These are phyloP conservation scores for Idaea straminata DNA, from an alignment of 2,888 invertebrate species.

Conservation along the genomic window DNA sequence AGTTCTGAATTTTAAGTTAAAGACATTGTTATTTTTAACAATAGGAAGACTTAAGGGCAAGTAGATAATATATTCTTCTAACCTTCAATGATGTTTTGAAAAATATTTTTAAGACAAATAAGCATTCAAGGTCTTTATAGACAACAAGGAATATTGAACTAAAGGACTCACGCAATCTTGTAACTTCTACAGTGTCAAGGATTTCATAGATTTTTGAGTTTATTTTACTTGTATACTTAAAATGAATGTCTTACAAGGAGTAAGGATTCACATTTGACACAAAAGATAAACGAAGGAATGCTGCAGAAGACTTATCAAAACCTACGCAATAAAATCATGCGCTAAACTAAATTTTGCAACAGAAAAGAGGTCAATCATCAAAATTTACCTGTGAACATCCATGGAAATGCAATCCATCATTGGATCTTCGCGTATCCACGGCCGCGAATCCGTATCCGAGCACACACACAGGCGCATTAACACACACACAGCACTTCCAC, in stretches of 20 bases:
- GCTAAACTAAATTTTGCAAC: conserved; percentile 38
- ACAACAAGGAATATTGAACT: conserved; percentile 50
- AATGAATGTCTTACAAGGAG: conserved; percentile 39
- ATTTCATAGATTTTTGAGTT: conserved; percentile 50
- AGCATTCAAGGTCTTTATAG: conserved; percentile 52
- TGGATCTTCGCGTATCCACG: conserved; percentile 68
- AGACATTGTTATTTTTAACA: conserved; percentile 1
- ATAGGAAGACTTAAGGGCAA: conserved; percentile 6
- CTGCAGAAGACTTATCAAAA: conserved; percentile 23
- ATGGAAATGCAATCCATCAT: conserved; percentile 79
- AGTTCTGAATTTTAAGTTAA: conserved; percentile 4
- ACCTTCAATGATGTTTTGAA: conserved; percentile 46
- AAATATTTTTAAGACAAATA: conserved; percentile 52
- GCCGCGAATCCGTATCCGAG: conserved; percentile 43
- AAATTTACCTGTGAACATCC: conserved; percentile 72
- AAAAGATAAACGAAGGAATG: neutral
- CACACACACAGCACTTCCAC: conserved; percentile 74
- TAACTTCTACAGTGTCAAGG: conserved; percentile 43
- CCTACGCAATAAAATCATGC: conserved; percentile 42
- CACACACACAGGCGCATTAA: conserved; percentile 68
- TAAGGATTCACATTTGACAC: conserved; percentile 3
- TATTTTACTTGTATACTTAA: conserved; percentile 32
- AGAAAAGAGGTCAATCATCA: conserved; percentile 53
- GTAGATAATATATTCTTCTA: conserved; percentile 8
- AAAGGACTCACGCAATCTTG: conserved; percentile 41